Base-by-base conservation (phyloP, 2,113 vertebrate genomes). In the Anthoscopus minutus region DNA sequence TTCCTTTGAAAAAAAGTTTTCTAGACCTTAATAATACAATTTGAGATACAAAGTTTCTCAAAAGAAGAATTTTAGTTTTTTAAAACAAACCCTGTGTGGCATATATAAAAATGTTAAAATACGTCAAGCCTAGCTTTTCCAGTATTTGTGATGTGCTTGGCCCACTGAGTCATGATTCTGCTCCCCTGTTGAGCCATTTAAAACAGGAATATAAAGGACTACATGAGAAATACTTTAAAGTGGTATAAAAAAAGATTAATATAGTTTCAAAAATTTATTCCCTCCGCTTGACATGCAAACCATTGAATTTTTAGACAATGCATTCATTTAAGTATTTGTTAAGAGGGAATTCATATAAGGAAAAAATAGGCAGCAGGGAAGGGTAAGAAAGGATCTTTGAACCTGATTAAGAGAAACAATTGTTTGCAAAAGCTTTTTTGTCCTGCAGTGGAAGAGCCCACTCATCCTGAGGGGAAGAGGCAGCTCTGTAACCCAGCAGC, bases 51-150 rank as follows among this genome's bases (percentile, higher is more conserved):
- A 82, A 45, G 12, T 80, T 92, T 62, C 74, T 56, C 6, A 1
- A 47, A 88, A 70, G 42, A 89, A 28, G 11, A 53, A 37, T 44
- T 72, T 61, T 17, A 45, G 2, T 33, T 45, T 81, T 71, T 72
- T 56, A 16, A 30, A 27, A 15, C 4, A 33, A 81, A 69, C 2
- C 14, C 40, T 0, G 0, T 67, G 18, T 38, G 20, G 5, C 35
- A 33, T 86, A 30, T 37, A 30, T 62, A 7, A 54, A 72, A 24
- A 27, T 42, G 4, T 42, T 88, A 61, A 40, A 92, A 42, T 67
- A 48, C 2, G 6, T 83, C 2, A 2, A 78, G 22, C 15, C 37
- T 78, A 15, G 57, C 88, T 76, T 20, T 58, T 45, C 35, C 35
- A 17, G 58, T 85, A 20, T 83, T 73, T 73, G 13, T 80, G 44